Percentiles rank a stretch among this genome's conserved stretches.
phyloP scores from a whole-genome alignment of 2,888 invertebrate genomes.

The Oegoconia quadripuncta region DNA sequence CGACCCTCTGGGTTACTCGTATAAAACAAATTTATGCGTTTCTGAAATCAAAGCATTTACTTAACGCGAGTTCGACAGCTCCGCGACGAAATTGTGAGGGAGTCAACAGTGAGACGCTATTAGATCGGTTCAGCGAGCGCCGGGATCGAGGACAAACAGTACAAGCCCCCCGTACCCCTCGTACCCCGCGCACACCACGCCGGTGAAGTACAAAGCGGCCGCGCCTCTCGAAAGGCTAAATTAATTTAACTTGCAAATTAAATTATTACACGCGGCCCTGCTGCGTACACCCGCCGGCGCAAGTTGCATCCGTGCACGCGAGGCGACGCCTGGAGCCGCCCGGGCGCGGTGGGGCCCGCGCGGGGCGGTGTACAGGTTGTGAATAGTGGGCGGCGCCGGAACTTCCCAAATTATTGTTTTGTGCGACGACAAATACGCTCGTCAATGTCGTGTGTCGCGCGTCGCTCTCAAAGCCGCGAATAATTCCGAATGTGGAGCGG shows the following conservation, averaged over 20 bases:
- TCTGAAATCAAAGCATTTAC: no score
- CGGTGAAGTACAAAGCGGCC: slow-evolving; percentile 20
- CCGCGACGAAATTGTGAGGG: no score
- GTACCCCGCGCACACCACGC: slow-evolving; percentile 2
- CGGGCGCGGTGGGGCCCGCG: slow-evolving; percentile 1
- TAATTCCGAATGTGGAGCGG: no score
- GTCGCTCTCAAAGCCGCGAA: no score
- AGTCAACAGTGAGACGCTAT: no score
- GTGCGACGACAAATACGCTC: background rate
- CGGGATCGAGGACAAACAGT: no score
- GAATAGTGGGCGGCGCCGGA: slow-evolving; percentile 4
- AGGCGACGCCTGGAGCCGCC: slow-evolving; percentile 3
- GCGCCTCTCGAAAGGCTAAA: slow-evolving; percentile 43
- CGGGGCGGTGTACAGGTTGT: background rate
- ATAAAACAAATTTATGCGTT: no score
- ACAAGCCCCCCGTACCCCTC: no score
- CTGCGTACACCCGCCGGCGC: slow-evolving; percentile 7
- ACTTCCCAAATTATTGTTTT: slow-evolving; percentile 8
- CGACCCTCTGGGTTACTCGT: no score
- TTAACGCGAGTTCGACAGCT: no score
- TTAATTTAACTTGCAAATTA: slow-evolving; percentile 62
- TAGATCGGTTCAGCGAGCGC: no score
- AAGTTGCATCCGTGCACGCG: slow-evolving; percentile 1
- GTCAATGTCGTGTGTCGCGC: background rate
- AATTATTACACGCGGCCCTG: slow-evolving; percentile 37